Evolutionary conservation across 2,797 vertebrate species (phyloP).

Genomic region (Lepus oiostolus): DNA sequence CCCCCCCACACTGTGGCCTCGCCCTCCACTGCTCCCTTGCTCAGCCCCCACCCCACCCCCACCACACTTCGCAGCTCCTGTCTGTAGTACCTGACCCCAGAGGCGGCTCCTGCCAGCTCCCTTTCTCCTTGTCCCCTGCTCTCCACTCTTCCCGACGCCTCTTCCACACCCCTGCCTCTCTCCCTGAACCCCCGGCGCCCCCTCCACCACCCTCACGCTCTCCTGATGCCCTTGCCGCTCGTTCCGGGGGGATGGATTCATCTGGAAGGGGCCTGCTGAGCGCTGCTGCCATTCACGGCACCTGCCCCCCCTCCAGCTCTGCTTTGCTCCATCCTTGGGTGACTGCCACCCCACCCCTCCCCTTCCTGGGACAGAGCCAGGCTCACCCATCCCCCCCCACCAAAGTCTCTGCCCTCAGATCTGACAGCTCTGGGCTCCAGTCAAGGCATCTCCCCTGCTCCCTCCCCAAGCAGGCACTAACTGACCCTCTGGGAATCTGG

Average conservation of each 20-base stretch:
- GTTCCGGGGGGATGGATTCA: neutral
- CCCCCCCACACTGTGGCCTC: no score
- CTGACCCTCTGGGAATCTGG: neutral
- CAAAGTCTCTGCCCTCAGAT: neutral
- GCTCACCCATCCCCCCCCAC: neutral
- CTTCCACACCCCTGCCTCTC: neutral
- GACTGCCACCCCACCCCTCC: neutral
- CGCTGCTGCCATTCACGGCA: no score
- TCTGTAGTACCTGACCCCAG: no score
- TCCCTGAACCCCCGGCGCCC: neutral
- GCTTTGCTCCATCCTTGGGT: neutral
- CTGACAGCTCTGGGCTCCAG: neutral
- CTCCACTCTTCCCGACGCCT: no score
- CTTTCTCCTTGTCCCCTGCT: neutral
- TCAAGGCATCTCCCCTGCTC: neutral
- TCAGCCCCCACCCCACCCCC: no score
- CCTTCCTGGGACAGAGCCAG: neutral
- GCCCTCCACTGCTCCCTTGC: no score
- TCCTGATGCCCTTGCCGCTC: neutral
- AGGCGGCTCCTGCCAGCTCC: neutral
- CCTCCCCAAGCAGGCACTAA: neutral
- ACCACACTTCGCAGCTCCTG: no score
- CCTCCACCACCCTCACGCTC: accelerated
- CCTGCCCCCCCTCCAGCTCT: no score
- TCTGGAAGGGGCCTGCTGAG: neutral